phyloP scores from a whole-genome alignment of 1,140 invertebrate genomes.

The Oreohelix idahoensis region DNA sequence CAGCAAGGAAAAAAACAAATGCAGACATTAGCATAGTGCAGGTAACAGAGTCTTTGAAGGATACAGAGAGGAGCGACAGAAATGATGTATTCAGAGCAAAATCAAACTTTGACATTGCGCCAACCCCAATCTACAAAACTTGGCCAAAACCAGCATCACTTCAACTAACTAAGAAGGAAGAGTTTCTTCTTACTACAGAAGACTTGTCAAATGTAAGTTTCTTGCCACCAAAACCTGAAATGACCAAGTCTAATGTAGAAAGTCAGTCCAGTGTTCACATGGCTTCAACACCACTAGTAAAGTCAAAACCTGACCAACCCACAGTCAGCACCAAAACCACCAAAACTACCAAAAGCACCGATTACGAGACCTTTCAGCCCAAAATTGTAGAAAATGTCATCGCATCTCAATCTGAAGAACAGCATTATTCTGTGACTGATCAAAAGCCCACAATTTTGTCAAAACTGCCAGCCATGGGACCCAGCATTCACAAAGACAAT shows the following conservation, averaged over 20 bases:
- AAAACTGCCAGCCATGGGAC: background rate
- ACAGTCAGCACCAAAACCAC: background rate
- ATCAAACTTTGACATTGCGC: slow-evolving; percentile 9
- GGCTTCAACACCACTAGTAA: background rate
- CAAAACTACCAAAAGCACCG: background rate
- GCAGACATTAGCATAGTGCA: background rate
- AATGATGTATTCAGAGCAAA: slow-evolving; percentile 25
- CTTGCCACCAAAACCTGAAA: slow-evolving; percentile 47
- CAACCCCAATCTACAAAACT: background rate
- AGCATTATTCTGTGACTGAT: background rate
- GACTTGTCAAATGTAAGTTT: slow-evolving; percentile 63
- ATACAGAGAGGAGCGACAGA: background rate
- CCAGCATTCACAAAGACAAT: background rate
- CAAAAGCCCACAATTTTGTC: background rate
- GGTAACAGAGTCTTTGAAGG: background rate
- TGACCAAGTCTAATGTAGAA: background rate
- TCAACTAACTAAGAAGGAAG: slow-evolving; percentile 38
- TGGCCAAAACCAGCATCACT: background rate
- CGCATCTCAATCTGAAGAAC: background rate
- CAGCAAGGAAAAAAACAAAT: slow-evolving; percentile 38
- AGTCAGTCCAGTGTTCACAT: background rate
- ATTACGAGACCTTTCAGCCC: background rate
- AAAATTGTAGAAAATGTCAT: background rate
- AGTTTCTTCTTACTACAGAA: slow-evolving; percentile 64
- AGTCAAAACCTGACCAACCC: background rate